A percentile compares a stretch with the other conserved stretches of the same genome.
These are phyloP conservation scores for Catocala fraxini DNA, from an alignment of 2,888 invertebrate genomes.

Conservation along the genomic window DNA sequence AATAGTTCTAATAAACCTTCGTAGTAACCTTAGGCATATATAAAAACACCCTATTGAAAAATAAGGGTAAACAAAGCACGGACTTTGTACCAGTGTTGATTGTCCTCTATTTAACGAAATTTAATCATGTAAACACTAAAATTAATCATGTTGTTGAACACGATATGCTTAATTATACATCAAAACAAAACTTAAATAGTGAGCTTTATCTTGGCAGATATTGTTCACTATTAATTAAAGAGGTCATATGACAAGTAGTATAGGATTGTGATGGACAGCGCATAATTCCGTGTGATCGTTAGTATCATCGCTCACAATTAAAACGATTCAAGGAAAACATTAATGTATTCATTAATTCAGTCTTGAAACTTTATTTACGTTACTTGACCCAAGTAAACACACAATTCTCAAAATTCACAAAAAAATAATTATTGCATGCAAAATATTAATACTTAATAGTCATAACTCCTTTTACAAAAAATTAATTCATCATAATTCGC, in stretches of 20 bases:
- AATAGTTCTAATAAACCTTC: no score
- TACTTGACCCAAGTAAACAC: slow-evolving; percentile 71
- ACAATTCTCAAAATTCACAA: slow-evolving; percentile 60
- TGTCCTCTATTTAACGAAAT: slow-evolving; percentile 57
- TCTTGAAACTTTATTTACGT: slow-evolving; percentile 70
- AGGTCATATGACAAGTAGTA: slow-evolving; percentile 61
- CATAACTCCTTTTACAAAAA: slow-evolving; percentile 46
- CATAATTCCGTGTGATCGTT: slow-evolving; percentile 24
- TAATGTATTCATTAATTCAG: slow-evolving; percentile 50
- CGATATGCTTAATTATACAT: slow-evolving; percentile 33
- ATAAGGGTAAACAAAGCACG: slow-evolving; percentile 55
- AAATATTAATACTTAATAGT: slow-evolving; percentile 57
- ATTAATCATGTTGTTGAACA: slow-evolving; percentile 39
- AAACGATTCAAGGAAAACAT: slow-evolving; percentile 36
- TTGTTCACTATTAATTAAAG: slow-evolving; percentile 54
- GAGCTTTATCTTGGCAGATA: slow-evolving; percentile 42
- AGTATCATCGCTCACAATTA: slow-evolving; percentile 35
- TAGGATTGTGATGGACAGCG: slow-evolving; percentile 49
- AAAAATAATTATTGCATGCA: slow-evolving; percentile 67
- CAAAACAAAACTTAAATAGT: slow-evolving; percentile 32
- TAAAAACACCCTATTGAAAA: slow-evolving; percentile 35
- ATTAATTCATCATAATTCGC: slow-evolving; percentile 59
- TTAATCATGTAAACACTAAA: slow-evolving; percentile 49
- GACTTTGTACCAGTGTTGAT: slow-evolving; percentile 64
- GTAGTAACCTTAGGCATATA: slow-evolving; percentile 7